Evolutionary conservation across 2,113 vertebrate species (phyloP).

Genomic region (Plestiodon gilberti): DNA sequence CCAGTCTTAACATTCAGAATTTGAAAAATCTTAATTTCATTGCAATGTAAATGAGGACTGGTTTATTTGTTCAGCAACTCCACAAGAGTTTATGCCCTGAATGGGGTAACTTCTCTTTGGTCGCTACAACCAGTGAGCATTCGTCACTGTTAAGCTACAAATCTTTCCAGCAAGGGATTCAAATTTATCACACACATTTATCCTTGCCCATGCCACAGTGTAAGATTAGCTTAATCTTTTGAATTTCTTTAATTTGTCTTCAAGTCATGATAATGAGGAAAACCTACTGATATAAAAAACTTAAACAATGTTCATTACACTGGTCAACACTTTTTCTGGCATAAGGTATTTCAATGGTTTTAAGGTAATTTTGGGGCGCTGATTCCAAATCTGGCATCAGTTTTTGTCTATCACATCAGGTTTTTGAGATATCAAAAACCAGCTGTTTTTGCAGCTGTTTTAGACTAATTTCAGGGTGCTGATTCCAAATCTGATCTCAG

Average conservation of each 20-base stretch:
- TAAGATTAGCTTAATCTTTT: conserved; percentile 27
- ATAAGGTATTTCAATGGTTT: too few relatives aligned
- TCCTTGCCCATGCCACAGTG: conserved; percentile 42
- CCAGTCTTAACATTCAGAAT: conserved; percentile 27
- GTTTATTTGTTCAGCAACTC: conserved; percentile 59
- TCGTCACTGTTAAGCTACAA: conserved; percentile 66
- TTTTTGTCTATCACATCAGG: too few relatives aligned
- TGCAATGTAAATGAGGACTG: conserved; percentile 57
- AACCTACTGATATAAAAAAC: conserved; percentile 32
- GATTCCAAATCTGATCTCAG: too few relatives aligned
- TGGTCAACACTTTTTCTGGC: too few relatives aligned
- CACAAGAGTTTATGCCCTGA: conserved; percentile 13
- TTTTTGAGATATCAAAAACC: too few relatives aligned
- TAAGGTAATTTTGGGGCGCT: too few relatives aligned
- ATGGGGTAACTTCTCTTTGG: conserved; percentile 49
- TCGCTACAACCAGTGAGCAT: conserved; percentile 58
- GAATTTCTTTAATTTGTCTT: conserved; percentile 29
- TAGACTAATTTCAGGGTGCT: too few relatives aligned
- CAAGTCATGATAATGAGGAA: conserved; percentile 46
- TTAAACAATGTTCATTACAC: conserved; percentile 44
- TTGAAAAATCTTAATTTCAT: conserved; percentile 53
- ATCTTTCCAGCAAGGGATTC: conserved; percentile 38
- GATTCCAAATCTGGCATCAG: too few relatives aligned
- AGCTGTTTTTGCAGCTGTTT: too few relatives aligned
- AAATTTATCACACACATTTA: conserved; percentile 30